Evolutionary conservation across 1,140 invertebrate species (phyloP).

Genomic region (Euura lappo): DNA sequence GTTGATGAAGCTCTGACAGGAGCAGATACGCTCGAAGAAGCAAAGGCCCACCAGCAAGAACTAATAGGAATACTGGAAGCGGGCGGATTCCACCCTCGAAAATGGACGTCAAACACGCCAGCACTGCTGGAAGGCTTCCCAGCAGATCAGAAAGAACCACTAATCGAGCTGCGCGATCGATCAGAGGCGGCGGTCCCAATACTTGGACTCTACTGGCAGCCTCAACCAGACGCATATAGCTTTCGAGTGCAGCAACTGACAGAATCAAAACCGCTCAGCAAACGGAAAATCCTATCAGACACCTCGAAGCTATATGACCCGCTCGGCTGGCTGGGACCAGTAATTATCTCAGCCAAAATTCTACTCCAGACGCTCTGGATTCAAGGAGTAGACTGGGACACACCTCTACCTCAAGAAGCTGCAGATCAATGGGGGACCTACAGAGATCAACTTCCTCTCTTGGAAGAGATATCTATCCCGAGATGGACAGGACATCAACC

Average conservation of each 20-base stretch:
- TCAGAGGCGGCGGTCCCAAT: not conserved
- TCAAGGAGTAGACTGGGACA: slow-evolving; percentile 36
- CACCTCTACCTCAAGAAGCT: slow-evolving; percentile 10
- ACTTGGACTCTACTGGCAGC: not conserved
- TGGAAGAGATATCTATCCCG: not conserved
- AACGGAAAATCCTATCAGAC: slow-evolving; percentile 19
- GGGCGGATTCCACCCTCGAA: slow-evolving; percentile 40
- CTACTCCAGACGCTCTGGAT: slow-evolving; percentile 40
- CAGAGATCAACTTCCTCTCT: slow-evolving; percentile 9
- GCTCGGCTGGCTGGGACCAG: slow-evolving; percentile 31
- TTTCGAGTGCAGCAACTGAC: slow-evolving; percentile 11
- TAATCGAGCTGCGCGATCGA: too few species aligned
- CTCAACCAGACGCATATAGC: not conserved
- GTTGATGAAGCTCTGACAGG: too few species aligned
- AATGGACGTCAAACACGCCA: slow-evolving; percentile 42
- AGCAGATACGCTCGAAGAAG: slow-evolving; percentile 33
- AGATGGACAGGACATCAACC: not conserved
- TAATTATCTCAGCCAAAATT: slow-evolving; percentile 35
- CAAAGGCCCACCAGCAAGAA: too few species aligned
- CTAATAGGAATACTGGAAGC: slow-evolving; percentile 27
- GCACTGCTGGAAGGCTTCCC: slow-evolving; percentile 28
- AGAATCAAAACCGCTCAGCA: slow-evolving; percentile 12
- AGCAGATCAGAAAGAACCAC: too few species aligned
- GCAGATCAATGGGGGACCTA: slow-evolving; percentile 21
- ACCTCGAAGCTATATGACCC: slow-evolving; percentile 26